Percentiles rank a stretch among this genome's conserved stretches.
Conservation (phyloP, 1,140 invertebrate genomes). For the Zaprionus ornatus region DNA sequence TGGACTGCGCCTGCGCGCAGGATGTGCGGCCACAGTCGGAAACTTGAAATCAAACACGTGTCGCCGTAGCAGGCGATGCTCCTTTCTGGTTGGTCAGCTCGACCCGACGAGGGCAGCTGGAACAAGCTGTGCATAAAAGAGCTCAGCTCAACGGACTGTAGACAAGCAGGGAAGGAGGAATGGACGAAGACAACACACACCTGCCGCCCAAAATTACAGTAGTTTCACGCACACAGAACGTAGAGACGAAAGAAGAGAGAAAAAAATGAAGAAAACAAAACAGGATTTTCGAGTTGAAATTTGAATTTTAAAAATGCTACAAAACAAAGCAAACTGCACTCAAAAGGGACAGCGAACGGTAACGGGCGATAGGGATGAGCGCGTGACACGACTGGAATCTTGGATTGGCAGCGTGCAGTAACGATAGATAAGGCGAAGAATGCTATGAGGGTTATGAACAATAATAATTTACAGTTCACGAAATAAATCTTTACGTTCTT, state of each 20-base stretch:
- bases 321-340: slow-evolving; percentile 10
- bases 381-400: slow-evolving; percentile 8
- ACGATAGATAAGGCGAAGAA: neutral
- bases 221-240: slow-evolving; percentile 38
- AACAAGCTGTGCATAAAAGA: slow-evolving; percentile 33
- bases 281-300: slow-evolving; percentile 71
- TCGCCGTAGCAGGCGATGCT: slow-evolving; percentile 47
- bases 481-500: no score
- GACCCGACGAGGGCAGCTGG: slow-evolving; percentile 50
- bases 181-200: slow-evolving; percentile 45
- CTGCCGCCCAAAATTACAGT: slow-evolving; percentile 77
- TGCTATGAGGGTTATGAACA: neutral
- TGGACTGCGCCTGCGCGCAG: slow-evolving; percentile 65
- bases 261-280: slow-evolving; percentile 41
- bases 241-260: neutral
- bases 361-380: neutral
- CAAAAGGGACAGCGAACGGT: slow-evolving; percentile 9
- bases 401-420: neutral
- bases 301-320: slow-evolving; percentile 64
- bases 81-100: slow-evolving; percentile 69
- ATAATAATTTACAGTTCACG: no score
- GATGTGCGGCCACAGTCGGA: slow-evolving; percentile 50
- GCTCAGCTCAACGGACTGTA: neutral
- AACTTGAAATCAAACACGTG: slow-evolving; percentile 82
- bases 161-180: slow-evolving; percentile 10